Evolutionary conservation across 2,888 invertebrate genomes (phyloP), one percentile per base, ranked within the genome.

Genomic region (Drosophila percnosoma): DNA sequence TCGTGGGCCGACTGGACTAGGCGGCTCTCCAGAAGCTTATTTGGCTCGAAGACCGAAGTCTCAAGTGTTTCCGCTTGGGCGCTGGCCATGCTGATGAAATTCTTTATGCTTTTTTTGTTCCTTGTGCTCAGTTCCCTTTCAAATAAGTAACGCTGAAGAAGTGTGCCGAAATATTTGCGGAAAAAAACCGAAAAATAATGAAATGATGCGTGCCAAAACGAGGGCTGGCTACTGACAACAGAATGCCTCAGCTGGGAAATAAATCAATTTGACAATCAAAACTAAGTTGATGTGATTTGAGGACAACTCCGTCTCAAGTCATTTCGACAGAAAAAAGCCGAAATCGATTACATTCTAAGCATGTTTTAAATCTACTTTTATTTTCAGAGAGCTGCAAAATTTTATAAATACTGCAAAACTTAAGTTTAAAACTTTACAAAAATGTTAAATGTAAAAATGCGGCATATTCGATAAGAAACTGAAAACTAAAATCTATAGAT

Each of bases 401-500:
- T 38, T 51, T 75, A 82, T 84, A 84, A 87, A 89, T 84, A 84
- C 83, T 89, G 90, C 65, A 67, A 73, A 61, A 71, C 78, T 81
- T 68, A 78, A 68, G 34, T 29, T 34, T 77, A 57, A 29, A 61
- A 68, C 61, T 77, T 65, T 80, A 78, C 81, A 78, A 61, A 80
- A 73, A 42, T 60, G 42, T 53, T 82, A 85, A 80, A 75, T 49
- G 59, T 82, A 85, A 66, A 82, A 88, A 83, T 82, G 88, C 87
- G 72, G 29, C 51, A 42, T 67, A 33, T 64, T 69, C 13, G 21
- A 49, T 63, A 65, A 61, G 42, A 65, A 64, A 69, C 58, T 59
- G 40, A 57, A 76, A 71, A 62, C 58, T 34, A 54, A 33, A 51
- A 60, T 33, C 33, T 33, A 68, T 64, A 40, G 15, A 48, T 58